phyloP scores from a whole-genome alignment of 2,888 invertebrate species.

The Habrosyne pyritoides region DNA sequence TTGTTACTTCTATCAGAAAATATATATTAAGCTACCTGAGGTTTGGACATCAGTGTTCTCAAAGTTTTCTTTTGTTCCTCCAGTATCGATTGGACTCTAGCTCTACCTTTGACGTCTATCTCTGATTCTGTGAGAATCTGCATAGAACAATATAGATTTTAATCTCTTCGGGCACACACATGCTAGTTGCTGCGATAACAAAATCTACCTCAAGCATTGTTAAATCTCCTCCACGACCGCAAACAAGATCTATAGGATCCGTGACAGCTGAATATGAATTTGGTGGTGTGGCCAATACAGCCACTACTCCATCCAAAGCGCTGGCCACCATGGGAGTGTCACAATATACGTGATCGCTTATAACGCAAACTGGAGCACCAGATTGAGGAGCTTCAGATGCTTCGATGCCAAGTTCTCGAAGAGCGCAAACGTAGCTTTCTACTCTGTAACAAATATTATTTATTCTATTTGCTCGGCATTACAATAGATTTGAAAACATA shows the following conservation, averaged over 20 bases:
- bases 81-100: constrained; percentile 86
- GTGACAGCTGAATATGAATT: constrained; percentile 91
- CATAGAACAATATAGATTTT: constrained; percentile 13
- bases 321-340: constrained; percentile 70
- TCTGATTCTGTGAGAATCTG: constrained; percentile 87
- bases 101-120: constrained; percentile 84
- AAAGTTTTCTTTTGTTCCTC: constrained; percentile 90
- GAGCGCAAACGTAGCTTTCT: constrained; percentile 87
- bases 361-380: constrained; percentile 65
- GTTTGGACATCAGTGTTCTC: constrained; percentile 89
- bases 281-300: constrained; percentile 87
- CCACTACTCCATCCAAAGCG: constrained; percentile 76
- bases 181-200: not conserved
- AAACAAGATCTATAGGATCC: constrained; percentile 92
- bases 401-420: constrained; percentile 86
- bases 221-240: constrained; percentile 90
- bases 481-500: no score
- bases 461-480: no score
- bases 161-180: not conserved
- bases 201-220: constrained; percentile 86
- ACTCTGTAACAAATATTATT: no score
- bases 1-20: not conserved
- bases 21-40: constrained; percentile 86
- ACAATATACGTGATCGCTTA: constrained; percentile 82
- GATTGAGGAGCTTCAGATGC: constrained; percentile 66